Evolutionary conservation across 2,797 vertebrate genomes (phyloP).

Genomic region (Lateolabrax maculatus): DNA sequence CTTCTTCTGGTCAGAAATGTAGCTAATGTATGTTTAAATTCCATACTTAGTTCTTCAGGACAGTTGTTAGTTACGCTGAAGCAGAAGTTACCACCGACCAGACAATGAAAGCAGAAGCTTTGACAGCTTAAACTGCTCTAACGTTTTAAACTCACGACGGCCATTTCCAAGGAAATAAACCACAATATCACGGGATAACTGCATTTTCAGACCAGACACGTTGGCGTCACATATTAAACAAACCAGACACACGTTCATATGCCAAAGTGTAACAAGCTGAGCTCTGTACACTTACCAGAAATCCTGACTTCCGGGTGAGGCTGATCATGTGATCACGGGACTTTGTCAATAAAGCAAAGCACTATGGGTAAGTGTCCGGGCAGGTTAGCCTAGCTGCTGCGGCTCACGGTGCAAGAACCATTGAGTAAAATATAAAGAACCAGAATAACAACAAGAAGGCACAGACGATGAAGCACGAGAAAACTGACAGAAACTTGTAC

Average conservation of each 20-base stretch:
- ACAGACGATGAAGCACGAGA: constrained; percentile 83
- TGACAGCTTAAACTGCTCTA: not conserved
- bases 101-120: constrained; percentile 27
- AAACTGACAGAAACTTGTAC: constrained; percentile 84
- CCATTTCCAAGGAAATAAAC: not conserved
- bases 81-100: not conserved
- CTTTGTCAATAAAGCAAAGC: constrained; percentile 72
- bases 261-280: constrained; percentile 12
- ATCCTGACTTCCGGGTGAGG: constrained; percentile 78
- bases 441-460: constrained; percentile 82
- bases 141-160: not conserved
- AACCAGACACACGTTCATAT: not conserved
- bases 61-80: not conserved
- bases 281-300: constrained; percentile 74
- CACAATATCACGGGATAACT: rapidly evolving
- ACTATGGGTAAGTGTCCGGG: constrained; percentile 61
- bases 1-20: not conserved
- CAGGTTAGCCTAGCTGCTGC: constrained; percentile 56
- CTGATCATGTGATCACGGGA: constrained; percentile 75
- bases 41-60: not conserved
- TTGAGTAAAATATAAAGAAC: constrained; percentile 84
- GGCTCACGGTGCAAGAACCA: constrained; percentile 73
- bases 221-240: not conserved
- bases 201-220: not conserved
- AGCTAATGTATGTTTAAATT: not conserved